phyloP scores from a whole-genome alignment of 2,888 invertebrate genomes.

The Xylocampa areola region DNA sequence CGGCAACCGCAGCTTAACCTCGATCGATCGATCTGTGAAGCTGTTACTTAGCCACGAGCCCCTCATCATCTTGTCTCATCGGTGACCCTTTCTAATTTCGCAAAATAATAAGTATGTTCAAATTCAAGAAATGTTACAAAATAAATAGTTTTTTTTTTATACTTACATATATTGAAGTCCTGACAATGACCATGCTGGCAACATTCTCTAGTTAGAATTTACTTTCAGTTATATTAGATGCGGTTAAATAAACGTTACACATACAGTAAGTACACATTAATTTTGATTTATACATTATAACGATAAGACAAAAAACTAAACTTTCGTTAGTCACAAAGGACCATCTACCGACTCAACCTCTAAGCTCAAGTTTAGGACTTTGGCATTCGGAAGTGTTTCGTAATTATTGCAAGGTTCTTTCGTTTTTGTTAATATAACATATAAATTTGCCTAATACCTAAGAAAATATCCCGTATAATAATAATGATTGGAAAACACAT shows the following conservation, averaged over 20 bases:
- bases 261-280: background rate
- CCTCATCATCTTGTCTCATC: no score
- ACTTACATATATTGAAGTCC: constrained; percentile 3
- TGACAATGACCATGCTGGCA: background rate
- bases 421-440: background rate
- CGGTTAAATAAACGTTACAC: background rate
- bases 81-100: no score
- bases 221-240: background rate
- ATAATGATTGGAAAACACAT: background rate
- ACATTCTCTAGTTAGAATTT: background rate
- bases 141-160: background rate
- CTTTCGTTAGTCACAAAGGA: constrained; percentile 7
- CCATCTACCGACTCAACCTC: constrained; percentile 36
- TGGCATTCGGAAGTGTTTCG: constrained; percentile 50
- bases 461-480: no score
- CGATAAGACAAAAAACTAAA: constrained; percentile 3
- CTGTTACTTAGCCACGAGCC: no score
- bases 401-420: constrained; percentile 36
- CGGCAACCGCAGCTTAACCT: no score
- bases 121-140: no score
- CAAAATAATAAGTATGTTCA: no score
- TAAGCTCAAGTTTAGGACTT: constrained; percentile 44
- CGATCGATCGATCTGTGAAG: no score
- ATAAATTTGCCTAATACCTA: no score
- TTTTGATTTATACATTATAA: background rate